A percentile compares a stretch with the other conserved stretches of the same genome.
Conservation (phyloP, 2,888 invertebrate genomes). For the Caenorhabditis imperialis region DNA sequence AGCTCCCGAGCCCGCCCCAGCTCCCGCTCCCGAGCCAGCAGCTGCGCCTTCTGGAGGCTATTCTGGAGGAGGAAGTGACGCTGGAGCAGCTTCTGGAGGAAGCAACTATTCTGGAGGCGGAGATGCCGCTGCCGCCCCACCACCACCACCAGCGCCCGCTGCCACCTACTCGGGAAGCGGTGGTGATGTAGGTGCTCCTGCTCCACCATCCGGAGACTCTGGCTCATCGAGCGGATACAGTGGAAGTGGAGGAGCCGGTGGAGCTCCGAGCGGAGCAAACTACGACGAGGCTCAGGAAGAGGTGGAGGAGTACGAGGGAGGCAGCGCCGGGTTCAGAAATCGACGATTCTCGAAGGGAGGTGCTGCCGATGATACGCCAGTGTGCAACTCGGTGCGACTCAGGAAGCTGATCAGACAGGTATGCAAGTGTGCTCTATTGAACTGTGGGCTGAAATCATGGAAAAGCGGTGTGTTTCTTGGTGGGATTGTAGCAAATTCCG, state of each 20-base stretch:
- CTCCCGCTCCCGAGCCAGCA: slow-evolving; percentile 24
- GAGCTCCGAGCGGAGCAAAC: slow-evolving; percentile 58
- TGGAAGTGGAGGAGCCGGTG: slow-evolving; percentile 29
- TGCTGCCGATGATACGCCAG: slow-evolving; percentile 42
- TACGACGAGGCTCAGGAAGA: slow-evolving; percentile 61
- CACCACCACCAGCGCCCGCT: slow-evolving; percentile 50
- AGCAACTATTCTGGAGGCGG: slow-evolving; percentile 53
- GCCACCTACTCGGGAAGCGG: slow-evolving; percentile 54
- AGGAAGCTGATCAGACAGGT: slow-evolving; percentile 62
- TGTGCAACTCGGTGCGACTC: slow-evolving; percentile 58
- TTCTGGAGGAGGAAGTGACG: slow-evolving; percentile 40
- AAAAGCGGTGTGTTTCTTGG: too few relatives aligned
- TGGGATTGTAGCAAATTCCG: too few relatives aligned
- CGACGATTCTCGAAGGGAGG: slow-evolving; percentile 57
- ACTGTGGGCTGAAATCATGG: too few relatives aligned
- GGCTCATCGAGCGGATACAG: slow-evolving; percentile 19
- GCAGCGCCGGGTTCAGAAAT: slow-evolving; percentile 56
- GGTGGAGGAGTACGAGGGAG: slow-evolving; percentile 59
- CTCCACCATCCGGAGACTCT: slow-evolving; percentile 27
- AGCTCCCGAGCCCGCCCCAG: slow-evolving; percentile 8
- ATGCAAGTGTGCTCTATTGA: too few relatives aligned
- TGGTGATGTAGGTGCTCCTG: slow-evolving; percentile 21
- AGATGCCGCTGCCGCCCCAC: slow-evolving; percentile 27
- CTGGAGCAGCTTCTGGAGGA: slow-evolving; percentile 46
- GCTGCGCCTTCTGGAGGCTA: slow-evolving; percentile 44